A percentile compares a stretch with the other conserved stretches of the same genome.
Conservation (phyloP, 2,113 vertebrate species). For the Catharus bicknelli region DNA sequence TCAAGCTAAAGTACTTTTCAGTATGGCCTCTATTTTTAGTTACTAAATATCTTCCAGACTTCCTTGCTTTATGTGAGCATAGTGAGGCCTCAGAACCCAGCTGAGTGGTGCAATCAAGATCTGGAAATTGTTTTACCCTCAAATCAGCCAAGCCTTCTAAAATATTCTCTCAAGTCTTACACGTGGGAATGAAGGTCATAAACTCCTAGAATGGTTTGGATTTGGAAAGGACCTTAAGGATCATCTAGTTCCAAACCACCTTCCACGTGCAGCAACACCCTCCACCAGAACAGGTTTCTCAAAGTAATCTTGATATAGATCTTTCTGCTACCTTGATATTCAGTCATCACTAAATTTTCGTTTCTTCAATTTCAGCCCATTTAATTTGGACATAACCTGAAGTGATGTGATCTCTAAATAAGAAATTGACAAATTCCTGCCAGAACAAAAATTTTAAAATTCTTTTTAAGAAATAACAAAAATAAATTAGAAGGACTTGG, state of each 20-base stretch:
- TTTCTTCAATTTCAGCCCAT: not conserved
- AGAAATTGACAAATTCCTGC: not conserved
- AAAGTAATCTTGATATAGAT: not conserved
- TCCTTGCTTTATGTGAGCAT: not conserved
- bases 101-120: not conserved
- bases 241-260: not conserved
- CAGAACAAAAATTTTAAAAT: not conserved
- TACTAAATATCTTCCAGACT: not conserved
- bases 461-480: not conserved
- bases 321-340: not conserved
- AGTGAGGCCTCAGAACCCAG: not conserved
- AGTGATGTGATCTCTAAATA: not conserved
- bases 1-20: not conserved
- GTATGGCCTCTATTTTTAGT: not conserved
- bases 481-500: not conserved
- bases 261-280: not conserved
- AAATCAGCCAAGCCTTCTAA: not conserved
- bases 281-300: not conserved
- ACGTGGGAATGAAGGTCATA: not conserved
- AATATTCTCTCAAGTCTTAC: not conserved
- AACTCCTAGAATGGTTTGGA: not conserved
- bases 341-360: not conserved
- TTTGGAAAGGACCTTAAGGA: not conserved
- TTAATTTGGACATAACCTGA: not conserved
- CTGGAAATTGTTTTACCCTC: not conserved